A percentile compares a stretch with the other conserved stretches of the same genome.
Evolutionary conservation across 2,797 vertebrate genomes (phyloP).

Genomic region (Macropodus opercularis): DNA sequence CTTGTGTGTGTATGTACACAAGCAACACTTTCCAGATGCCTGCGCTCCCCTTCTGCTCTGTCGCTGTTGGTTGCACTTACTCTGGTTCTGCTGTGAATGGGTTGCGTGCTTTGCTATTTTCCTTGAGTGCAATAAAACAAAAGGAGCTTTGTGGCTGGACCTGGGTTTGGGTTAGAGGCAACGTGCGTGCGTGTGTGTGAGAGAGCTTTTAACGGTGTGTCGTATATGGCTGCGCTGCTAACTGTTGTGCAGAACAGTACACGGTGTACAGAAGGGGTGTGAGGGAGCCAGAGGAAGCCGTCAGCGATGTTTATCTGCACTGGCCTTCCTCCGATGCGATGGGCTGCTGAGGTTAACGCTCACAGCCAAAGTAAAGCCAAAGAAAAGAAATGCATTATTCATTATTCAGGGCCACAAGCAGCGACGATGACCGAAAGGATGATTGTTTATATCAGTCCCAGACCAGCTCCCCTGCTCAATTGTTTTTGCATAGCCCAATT

Average conservation of each 20-base stretch:
- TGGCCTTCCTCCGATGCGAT: slow-evolving; percentile 43
- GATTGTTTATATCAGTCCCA: slow-evolving; percentile 49
- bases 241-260: slow-evolving; percentile 62
- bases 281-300: slow-evolving; percentile 59
- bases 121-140: slow-evolving; percentile 76
- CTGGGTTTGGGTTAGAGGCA: slow-evolving; percentile 55
- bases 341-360: slow-evolving; percentile 54
- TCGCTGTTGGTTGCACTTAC: slow-evolving; percentile 59
- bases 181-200: slow-evolving; percentile 48
- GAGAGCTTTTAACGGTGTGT: slow-evolving; percentile 50
- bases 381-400: slow-evolving; percentile 39
- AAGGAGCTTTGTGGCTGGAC: slow-evolving; percentile 77
- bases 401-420: slow-evolving; percentile 31
- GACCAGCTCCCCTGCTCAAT: slow-evolving; percentile 27
- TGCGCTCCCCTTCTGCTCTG: slow-evolving; percentile 35
- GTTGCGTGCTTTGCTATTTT: slow-evolving; percentile 73
- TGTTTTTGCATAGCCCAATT: slow-evolving; percentile 53
- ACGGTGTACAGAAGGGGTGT: slow-evolving; percentile 43
- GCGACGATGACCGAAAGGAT: slow-evolving; percentile 27
- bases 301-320: slow-evolving; percentile 69
- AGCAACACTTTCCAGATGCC: slow-evolving; percentile 75
- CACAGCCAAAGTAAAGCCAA: slow-evolving; percentile 23
- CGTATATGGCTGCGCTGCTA: slow-evolving; percentile 65
- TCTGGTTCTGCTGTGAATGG: slow-evolving; percentile 65
- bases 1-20: slow-evolving; percentile 44